Evolutionary conservation across 2,888 invertebrate genomes (phyloP), one percentile per base, ranked within the genome.

Genomic region (Zhengitettix transpicula): DNA sequence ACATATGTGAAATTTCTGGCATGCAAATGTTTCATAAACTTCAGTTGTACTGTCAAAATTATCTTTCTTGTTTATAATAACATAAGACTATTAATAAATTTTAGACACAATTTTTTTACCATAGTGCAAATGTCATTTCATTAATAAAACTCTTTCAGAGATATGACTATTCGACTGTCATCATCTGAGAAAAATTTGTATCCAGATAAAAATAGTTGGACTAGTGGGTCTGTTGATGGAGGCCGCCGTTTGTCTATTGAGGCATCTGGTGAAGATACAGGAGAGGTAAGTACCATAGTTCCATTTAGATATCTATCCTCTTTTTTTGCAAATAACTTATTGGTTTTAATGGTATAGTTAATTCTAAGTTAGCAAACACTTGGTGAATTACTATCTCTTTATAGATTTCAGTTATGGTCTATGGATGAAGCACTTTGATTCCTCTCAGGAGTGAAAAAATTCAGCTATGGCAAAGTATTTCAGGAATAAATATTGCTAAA

Each of bases 191-290:
- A 70, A 65, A 77, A 72, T 74, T 68, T 71, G 55, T 68, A 68
- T 56, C 69, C 70, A 41, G 72, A 61, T 40, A 40, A 52, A 17
- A 10, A 54, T 16, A 53, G 56, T 15, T 60, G 60, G 57, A 40
- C 60, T 40, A 44, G 54, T 51, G 58, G 44, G 10, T 41, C 15
- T 28, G 54, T 47, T 16, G 42, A 41, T 40, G 17, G 56, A 60
- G 57, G 52, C 14, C 59, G 61, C 17, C 64, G 64, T 12, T 69
- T 70, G 55, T 71, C 72, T 61, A 72, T 68, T 62, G 77, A 71
- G 67, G 75, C 68, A 67, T 75, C 74, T 52, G 76, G 72, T 53
- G 78, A 78, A 66, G 77, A 78, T 61, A 74, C 75, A 40, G 75
- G 73, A 64, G 77, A 77, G 69, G 78, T 78, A 69, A 72, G 73